Percentiles rank a stretch among this genome's conserved stretches.
phyloP scores from a whole-genome alignment of 2,797 vertebrate genomes.

The Pantherophis vulpinus region DNA sequence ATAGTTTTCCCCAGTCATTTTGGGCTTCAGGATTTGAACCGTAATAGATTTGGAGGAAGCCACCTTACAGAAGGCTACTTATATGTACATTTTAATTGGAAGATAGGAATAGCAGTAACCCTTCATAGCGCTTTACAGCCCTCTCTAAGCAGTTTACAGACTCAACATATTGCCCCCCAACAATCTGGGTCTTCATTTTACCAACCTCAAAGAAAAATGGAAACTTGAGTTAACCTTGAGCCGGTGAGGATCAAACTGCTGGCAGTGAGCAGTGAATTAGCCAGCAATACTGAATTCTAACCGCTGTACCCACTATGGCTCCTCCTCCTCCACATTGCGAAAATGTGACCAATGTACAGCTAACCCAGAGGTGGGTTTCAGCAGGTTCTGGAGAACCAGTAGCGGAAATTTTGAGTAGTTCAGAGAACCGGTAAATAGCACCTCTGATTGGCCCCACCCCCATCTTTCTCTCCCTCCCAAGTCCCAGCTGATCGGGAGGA shows the following conservation, averaged over 20 bases:
- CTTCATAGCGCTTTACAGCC: background rate
- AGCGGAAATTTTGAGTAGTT: no score
- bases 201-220: background rate
- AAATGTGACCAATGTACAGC: background rate
- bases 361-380: no score
- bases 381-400: no score
- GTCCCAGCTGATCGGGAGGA: no score
- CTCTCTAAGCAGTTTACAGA: background rate
- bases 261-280: background rate
- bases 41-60: background rate
- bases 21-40: background rate
- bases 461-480: no score
- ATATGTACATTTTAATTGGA: background rate
- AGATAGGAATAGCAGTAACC: background rate
- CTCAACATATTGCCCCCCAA: background rate
- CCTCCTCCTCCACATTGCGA: background rate
- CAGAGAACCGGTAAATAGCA: no score
- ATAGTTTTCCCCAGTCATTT: background rate
- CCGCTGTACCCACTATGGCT: fast-evolving
- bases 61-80: background rate
- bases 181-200: background rate
- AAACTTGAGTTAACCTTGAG: background rate
- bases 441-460: no score
- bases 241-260: background rate
- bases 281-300: background rate